A percentile compares a stretch with the other conserved stretches of the same genome.
Evolutionary conservation across 2,888 invertebrate genomes (phyloP).

Genomic region (Cheiracanthium punctorium): DNA sequence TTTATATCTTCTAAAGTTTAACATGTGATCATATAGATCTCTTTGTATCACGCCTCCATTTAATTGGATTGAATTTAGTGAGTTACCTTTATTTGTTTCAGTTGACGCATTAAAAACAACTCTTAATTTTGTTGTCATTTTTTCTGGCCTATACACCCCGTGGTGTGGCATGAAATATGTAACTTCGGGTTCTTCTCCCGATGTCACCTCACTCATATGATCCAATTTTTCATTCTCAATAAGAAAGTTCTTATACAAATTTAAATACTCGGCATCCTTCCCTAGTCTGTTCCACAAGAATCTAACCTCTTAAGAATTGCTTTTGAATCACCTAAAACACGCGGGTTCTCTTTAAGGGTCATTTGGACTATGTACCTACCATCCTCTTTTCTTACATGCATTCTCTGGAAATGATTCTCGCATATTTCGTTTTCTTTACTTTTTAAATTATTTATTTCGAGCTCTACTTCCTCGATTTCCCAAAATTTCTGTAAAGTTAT

Average conservation of each 20-base stretch:
- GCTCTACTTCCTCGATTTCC: conserved; percentile 15
- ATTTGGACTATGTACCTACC: too few relatives aligned
- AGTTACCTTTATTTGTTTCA: too few relatives aligned
- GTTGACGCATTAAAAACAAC: too few relatives aligned
- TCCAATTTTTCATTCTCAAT: conserved; percentile 19
- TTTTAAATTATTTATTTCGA: neutral
- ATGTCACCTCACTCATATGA: conserved; percentile 8
- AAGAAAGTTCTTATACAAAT: conserved; percentile 14
- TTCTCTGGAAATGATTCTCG: neutral
- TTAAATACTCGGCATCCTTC: conserved; percentile 4
- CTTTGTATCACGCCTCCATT: too few relatives aligned
- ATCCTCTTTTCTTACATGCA: too few relatives aligned
- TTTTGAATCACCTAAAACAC: too few relatives aligned
- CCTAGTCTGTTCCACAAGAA: neutral
- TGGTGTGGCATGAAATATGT: conserved; percentile 26
- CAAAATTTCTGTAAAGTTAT: conserved; percentile 11
- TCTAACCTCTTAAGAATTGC: neutral
- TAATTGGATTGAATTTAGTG: too few relatives aligned
- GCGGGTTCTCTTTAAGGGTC: conserved; percentile 1
- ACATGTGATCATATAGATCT: conserved; percentile 73
- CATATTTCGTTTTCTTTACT: neutral
- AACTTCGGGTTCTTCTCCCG: neutral
- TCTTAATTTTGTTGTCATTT: too few relatives aligned
- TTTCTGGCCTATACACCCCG: conserved; percentile 21
- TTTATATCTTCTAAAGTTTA: conserved; percentile 73